Base-by-base conservation (phyloP, 2,888 invertebrate species). In the Drosophila stalkeri region DNA sequence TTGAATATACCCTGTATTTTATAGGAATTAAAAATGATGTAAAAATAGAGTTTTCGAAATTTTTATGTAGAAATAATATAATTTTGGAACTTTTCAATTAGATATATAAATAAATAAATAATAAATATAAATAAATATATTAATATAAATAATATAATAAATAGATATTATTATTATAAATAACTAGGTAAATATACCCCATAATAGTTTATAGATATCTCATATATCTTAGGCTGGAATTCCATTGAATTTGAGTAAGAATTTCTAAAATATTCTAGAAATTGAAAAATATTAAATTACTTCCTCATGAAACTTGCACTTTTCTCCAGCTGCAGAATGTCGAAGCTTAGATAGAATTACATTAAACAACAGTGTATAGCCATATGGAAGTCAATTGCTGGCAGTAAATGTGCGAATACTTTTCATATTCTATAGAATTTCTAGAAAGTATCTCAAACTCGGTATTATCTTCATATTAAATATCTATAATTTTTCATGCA, bases 321-420 rank as follows among this genome's bases (percentile, higher is more conserved):
- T 39, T n/a, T 27, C n/a, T n/a, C 23, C 54, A 55, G 23, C 39
- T 39, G 37, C 37, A 7, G 39, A n/a, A n/a, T 39, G n/a, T n/a
- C 23, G 0, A 6, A n/a, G 54, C 31, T 64, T 14, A 27, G 18
- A 18, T 65, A 20, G 51, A 52, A 65, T 52, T 65, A 20, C 31
- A 31, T 51, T 8, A 7, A 8, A 20, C 18, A 1, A 14, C 18
- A 1, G 8, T 12, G 18, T 11, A 2, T 18, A 3, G 33, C 31
- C 31, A 49, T n/a, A 31, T 49, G n/a, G 47, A 5, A n/a, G 11
- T 49, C 49, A 11, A 31, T 31, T 14, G 46, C 23, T 23, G 23
- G 23, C 23, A 27, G 23, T n/a, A 11, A 16, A n/a, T 7, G 14
- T 18, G 33, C 16, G 43, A 16, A 33, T 31, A 33, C 16, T 16